phyloP scores from a whole-genome alignment of 2,888 invertebrate genomes.

The Acanthosoma haemorrhoidale region DNA sequence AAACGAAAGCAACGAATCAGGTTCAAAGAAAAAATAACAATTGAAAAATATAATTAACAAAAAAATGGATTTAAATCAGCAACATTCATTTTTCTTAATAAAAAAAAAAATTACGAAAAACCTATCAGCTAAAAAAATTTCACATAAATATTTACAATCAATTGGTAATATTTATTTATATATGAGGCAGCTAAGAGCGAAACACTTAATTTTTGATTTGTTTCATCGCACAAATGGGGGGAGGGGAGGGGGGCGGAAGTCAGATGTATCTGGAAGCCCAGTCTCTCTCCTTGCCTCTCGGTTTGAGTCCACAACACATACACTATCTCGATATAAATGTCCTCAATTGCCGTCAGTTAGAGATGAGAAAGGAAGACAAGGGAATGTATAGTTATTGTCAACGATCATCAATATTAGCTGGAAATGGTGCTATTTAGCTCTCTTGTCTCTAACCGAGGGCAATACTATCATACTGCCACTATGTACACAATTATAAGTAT shows the following conservation, averaged over 20 bases:
- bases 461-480: not conserved
- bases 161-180: constrained; percentile 19
- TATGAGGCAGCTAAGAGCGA: constrained; percentile 27
- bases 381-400: constrained; percentile 23
- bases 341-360: not conserved
- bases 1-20: not conserved
- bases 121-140: not conserved
- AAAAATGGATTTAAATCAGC: not conserved
- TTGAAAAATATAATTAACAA: not conserved
- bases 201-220: constrained; percentile 28
- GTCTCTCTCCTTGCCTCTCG: constrained; percentile 26
- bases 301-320: not conserved
- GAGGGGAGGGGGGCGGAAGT: constrained; percentile 26
- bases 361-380: constrained; percentile 15
- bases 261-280: constrained; percentile 28
- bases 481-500: not conserved
- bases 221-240: constrained; percentile 10
- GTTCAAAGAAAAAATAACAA: not conserved
- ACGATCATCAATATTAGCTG: too few species aligned
- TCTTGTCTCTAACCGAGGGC: constrained; percentile 6
- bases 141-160: constrained; percentile 25
- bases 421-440: not conserved
- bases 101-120: not conserved
- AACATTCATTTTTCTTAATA: not conserved
- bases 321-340: not conserved